Evolutionary conservation across 2,113 vertebrate genomes (phyloP).

Genomic region (Periophthalmus modestus): DNA sequence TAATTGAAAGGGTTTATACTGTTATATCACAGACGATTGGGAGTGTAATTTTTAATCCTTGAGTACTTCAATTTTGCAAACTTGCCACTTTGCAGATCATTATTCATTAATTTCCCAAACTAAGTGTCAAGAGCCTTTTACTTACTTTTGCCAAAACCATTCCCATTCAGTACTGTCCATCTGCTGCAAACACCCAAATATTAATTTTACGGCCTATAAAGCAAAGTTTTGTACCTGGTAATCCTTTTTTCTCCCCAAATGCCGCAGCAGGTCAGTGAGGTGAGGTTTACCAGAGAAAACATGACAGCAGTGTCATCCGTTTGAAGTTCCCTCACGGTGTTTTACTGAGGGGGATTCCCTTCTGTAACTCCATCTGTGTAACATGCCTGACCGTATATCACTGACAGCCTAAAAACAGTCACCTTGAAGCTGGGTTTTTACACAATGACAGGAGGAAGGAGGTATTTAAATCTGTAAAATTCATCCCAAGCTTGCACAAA

Average conservation of each 20-base stretch:
- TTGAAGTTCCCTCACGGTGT: neutral
- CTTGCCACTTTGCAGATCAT: neutral
- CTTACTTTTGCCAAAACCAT: neutral
- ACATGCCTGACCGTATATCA: neutral
- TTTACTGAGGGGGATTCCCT: conserved; percentile 4
- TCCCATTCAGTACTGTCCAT: neutral
- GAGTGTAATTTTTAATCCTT: neutral
- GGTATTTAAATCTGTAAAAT: no score
- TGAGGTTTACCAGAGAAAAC: neutral
- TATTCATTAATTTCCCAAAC: neutral
- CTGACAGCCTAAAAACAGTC: neutral
- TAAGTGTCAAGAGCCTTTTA: neutral
- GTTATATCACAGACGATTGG: neutral
- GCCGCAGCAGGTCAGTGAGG: neutral
- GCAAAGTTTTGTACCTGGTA: neutral
- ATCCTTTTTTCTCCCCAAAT: neutral
- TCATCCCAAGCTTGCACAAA: no score
- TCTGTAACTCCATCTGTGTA: neutral
- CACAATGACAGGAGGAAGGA: no score
- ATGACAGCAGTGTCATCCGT: neutral
- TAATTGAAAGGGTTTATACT: neutral
- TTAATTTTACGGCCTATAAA: neutral
- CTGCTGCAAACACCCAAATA: neutral
- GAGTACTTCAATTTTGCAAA: neutral
- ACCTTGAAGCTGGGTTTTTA: neutral